These are phyloP conservation scores for Deroplatys truncata DNA, from an alignment of 2,888 invertebrate genomes.

Conservation along the genomic window DNA sequence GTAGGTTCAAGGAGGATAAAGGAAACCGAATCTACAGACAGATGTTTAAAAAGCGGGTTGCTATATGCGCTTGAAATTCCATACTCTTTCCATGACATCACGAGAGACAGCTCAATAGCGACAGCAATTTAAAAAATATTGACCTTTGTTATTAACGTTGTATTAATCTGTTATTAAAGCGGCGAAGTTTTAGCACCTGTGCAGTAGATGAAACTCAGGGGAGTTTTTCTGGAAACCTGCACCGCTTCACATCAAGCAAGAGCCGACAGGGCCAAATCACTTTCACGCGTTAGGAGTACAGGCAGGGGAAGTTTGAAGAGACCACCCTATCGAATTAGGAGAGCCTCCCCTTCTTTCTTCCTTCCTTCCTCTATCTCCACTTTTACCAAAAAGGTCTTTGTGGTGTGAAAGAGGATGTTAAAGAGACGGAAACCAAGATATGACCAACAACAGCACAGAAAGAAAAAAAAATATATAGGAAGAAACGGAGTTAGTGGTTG, in stretches of 20 bases:
- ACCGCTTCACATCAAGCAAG: not conserved
- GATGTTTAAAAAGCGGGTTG: too few relatives aligned
- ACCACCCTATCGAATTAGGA: slow-evolving; percentile 7
- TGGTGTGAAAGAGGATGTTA: not conserved
- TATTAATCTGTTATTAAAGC: too few relatives aligned
- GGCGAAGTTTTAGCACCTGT: not conserved
- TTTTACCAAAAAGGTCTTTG: not conserved
- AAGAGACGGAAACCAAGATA: not conserved
- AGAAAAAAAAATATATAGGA: not conserved
- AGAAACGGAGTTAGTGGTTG: not conserved
- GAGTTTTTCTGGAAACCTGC: not conserved
- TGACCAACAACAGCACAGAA: not conserved
- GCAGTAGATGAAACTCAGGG: not conserved
- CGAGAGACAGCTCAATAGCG: too few relatives aligned
- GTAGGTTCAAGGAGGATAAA: too few relatives aligned
- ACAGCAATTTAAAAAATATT: too few relatives aligned
- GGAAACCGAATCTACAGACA: too few relatives aligned
- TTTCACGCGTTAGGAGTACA: not conserved
- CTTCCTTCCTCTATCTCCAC: not conserved
- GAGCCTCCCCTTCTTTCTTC: not conserved
- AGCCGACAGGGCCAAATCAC: not conserved
- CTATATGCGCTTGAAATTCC: too few relatives aligned
- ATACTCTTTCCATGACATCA: too few relatives aligned
- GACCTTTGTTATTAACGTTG: too few relatives aligned
- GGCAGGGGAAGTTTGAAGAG: slow-evolving; percentile 2